Evolutionary conservation across 2,797 vertebrate genomes (phyloP).

Genomic region (Hoplostethus atlanticus): DNA sequence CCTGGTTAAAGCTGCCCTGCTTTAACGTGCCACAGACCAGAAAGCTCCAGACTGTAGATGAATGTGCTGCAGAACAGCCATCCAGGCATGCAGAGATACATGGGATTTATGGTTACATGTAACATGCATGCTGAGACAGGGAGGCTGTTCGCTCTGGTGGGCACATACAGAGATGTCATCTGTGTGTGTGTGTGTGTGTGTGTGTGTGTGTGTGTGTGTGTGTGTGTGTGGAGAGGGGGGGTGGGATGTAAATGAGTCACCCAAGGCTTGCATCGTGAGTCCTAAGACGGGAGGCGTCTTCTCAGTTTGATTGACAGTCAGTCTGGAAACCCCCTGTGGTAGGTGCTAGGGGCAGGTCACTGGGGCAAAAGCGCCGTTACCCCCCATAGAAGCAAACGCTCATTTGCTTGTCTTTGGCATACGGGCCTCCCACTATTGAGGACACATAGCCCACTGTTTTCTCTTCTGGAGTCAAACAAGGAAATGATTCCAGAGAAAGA

Average conservation of each 20-base stretch:
- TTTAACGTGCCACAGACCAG: constrained; percentile 35
- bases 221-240: constrained; percentile 22
- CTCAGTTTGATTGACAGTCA: constrained; percentile 72
- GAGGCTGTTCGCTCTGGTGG: constrained; percentile 29
- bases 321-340: constrained; percentile 57
- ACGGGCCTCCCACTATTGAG: constrained; percentile 14
- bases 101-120: constrained; percentile 52
- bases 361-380: constrained; percentile 57
- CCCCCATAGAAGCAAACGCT: constrained; percentile 60
- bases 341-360: constrained; percentile 73
- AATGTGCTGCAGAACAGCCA: constrained; percentile 23
- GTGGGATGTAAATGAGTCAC: constrained; percentile 46
- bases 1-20: constrained; percentile 43
- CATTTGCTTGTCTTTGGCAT: constrained; percentile 62
- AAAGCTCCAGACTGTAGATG: constrained; percentile 25
- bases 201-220: constrained; percentile 22
- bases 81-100: constrained; percentile 31
- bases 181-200: constrained; percentile 39
- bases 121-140: constrained; percentile 29
- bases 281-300: constrained; percentile 27
- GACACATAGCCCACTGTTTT: constrained; percentile 30
- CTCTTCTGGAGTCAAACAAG: background rate
- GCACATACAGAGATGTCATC: constrained; percentile 40
- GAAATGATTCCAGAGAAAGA: background rate
- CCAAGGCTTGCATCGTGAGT: constrained; percentile 36